These are phyloP conservation scores for Tetrapedia diversipes DNA, from an alignment of 2,888 invertebrate genomes.

Conservation along the genomic window DNA sequence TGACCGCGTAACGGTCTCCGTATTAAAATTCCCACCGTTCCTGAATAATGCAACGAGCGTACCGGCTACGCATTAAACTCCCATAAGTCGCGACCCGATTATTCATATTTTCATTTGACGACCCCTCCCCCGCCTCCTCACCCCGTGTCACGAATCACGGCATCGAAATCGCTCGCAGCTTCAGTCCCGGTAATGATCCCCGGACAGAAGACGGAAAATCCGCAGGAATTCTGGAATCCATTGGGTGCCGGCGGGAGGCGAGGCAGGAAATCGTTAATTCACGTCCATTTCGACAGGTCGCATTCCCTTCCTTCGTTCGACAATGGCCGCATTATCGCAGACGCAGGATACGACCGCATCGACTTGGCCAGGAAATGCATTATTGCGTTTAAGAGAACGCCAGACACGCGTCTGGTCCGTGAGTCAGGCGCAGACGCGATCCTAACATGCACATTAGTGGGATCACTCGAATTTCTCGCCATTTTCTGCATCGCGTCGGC, in stretches of 20 bases:
- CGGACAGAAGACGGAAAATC: slow-evolving; percentile 11
- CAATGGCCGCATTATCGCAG: slow-evolving; percentile 56
- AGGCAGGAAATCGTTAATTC: slow-evolving; percentile 45
- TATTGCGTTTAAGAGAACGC: slow-evolving; percentile 66
- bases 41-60: neutral
- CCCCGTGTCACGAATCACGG: neutral
- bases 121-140: too few relatives aligned
- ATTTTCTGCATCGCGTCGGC: too few relatives aligned
- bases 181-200: slow-evolving; percentile 35
- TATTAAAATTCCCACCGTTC: neutral
- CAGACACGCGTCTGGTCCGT: slow-evolving; percentile 62
- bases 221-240: too few relatives aligned
- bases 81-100: slow-evolving; percentile 1
- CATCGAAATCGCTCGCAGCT: neutral
- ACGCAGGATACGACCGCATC: slow-evolving; percentile 42
- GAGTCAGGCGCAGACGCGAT: slow-evolving; percentile 53
- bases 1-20: too few relatives aligned
- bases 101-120: slow-evolving; percentile 5
- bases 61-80: neutral
- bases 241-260: too few relatives aligned
- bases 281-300: slow-evolving; percentile 44
- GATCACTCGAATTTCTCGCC: slow-evolving; percentile 67
- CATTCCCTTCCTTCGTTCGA: slow-evolving; percentile 45
- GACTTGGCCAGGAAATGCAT: slow-evolving; percentile 54
- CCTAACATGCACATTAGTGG: slow-evolving; percentile 64